Base-by-base conservation (phyloP, 2,797 vertebrate genomes). In the Rhinatrema bivittatum region DNA sequence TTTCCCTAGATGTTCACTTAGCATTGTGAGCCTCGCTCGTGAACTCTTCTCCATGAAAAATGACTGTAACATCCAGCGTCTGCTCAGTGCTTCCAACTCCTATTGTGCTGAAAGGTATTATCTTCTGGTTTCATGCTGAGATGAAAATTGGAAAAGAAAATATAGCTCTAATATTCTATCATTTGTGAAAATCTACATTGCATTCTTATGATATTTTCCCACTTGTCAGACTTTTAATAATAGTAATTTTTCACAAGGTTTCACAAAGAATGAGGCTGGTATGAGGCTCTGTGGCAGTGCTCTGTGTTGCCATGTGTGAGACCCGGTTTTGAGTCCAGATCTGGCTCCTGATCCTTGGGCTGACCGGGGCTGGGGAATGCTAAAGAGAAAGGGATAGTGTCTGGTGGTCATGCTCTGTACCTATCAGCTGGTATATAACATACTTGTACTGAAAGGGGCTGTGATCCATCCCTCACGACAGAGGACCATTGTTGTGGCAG, bases 101-200 rank as follows among this genome's bases (percentile, higher is more conserved):
- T 59, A 66, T 63, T 47, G 27, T 49, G 16, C 25, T 13, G 45
- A 46, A 60, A 57, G 41, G 36, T 39, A 22, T 27, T 8, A 10
- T 29, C 69, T 75, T 70, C 78, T 49, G 73, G 52, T 59, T 56
- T 45, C 70, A 7, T 15, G 47, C 32, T 25, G 76, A 79, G 75
- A 68, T 46, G 73, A 73, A 80, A 75, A 83, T 61, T 63, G 58
- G 51, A 71, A 81, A 77, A 67, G 46, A 78, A 67, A 62, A 42
- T 42, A 47, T 55, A 56, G 50, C 47, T 64, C 67, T 64, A 50
- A 56, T 23, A 60, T 52, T 62, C 62, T 53, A 47, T 64, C 57
- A 40, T 60, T 44, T 28, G 40, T 60, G 61, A 64, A 40, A 65
- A 38, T 53, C 35, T 46, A 62, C 3, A 12, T 49, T 25, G 39